A percentile compares a stretch with the other conserved stretches of the same genome.
These are phyloP conservation scores for Gila orcuttii DNA, from an alignment of 2,113 vertebrate genomes.

Conservation along the genomic window DNA sequence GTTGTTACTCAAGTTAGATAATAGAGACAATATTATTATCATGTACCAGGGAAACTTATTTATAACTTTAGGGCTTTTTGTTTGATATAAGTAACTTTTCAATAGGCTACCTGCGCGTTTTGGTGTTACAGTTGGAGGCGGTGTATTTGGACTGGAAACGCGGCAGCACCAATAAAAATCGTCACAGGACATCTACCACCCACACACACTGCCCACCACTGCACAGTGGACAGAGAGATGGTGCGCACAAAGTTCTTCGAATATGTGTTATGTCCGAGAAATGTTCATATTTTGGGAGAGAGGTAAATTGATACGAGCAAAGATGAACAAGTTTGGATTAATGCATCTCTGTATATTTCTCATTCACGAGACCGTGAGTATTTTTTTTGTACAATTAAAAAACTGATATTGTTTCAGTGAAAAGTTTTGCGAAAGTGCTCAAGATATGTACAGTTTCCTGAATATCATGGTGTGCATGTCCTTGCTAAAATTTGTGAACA, in stretches of 20 bases:
- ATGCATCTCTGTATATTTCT: constrained; percentile 4
- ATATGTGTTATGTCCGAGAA: neutral
- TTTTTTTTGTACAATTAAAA: neutral
- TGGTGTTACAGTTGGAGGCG: neutral
- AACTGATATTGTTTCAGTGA: neutral
- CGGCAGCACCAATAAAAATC: neutral
- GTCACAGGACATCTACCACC: neutral
- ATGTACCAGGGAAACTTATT: neutral
- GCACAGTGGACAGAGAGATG: constrained; percentile 28
- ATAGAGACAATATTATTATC: neutral
- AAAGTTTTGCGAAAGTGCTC: neutral
- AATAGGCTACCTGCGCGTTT: neutral
- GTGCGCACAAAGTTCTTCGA: neutral
- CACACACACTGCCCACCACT: neutral
- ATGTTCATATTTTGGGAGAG: neutral
- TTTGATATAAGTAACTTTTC: neutral
- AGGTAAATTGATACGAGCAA: constrained; percentile 38
- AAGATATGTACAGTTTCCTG: neutral
- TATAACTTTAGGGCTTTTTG: neutral
- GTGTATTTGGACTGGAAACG: neutral
- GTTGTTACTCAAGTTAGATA: neutral
- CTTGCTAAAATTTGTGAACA: neutral
- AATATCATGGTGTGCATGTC: neutral
- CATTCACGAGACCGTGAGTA: constrained; percentile 42
- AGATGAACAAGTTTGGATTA: constrained; percentile 42